Base-by-base conservation (phyloP, 1,140 invertebrate genomes). In the Trichogramma pretiosum region DNA sequence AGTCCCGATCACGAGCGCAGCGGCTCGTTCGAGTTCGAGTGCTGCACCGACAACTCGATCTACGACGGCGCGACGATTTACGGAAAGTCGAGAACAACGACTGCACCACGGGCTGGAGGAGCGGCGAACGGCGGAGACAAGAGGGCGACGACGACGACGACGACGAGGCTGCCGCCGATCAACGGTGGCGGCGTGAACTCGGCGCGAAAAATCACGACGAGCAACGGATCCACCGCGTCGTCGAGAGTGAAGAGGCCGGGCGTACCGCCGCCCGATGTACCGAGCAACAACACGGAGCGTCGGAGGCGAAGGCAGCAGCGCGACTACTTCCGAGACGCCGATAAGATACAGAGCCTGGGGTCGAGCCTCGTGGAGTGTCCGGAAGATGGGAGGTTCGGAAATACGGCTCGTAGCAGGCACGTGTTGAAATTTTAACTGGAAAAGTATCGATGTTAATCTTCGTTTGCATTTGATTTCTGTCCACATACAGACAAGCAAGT, bases 261-360 rank as follows among this genome's bases (percentile, higher is more conserved):
- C 35, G 48, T 3, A 35, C 22, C 11, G 40, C 19, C 19, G 42
- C 22, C 2, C 17, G 24, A 16, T 26, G 33, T 22, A 11, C 13
- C 13, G 17, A 18, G 34, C 34, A 18, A 36, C 34, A 36, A 3
- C n/a, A 18, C 14, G 2, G 11, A 38, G 4, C 42, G 42, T n/a
- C n/a, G n/a, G n/a, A n/a, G n/a, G n/a, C n/a, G n/a, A n/a, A n/a
- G n/a, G n/a, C n/a, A n/a, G 3, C 30, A 40, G 3, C 21, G 36
- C 8, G 46, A 65, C 3, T 63, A 62, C 32, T 65, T 71, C n/a
- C 60, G 57, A n/a, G 61, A 72, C 14, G 62, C 48, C 1, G 67
- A 72, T 36, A 70, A 71, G 43, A 71, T 71, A 40, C 63, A 62
- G 11, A 64, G 53, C 43, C 35, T 69, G 9, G 57, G 38, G 19